Percentiles rank a stretch among this genome's conserved stretches.
phyloP scores from a whole-genome alignment of 2,113 vertebrate genomes.

The Dolichotis patagonum region DNA sequence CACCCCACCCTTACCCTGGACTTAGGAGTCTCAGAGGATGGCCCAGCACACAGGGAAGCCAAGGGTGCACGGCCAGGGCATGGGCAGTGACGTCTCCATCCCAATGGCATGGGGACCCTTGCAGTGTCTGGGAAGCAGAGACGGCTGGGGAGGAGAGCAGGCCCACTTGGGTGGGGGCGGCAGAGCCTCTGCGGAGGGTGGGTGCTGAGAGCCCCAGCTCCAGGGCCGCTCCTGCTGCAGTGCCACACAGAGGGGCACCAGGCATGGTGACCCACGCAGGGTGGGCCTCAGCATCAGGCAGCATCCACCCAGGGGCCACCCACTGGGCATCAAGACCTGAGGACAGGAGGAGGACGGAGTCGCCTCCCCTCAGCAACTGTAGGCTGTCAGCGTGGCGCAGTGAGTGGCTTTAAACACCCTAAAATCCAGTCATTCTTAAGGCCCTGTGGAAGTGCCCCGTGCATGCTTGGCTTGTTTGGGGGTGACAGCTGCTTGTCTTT shows the following conservation, averaged over 20 bases:
- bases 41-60: too few species aligned
- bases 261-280: neutral
- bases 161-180: neutral
- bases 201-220: neutral
- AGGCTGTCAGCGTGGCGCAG: neutral
- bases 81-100: rapidly evolving
- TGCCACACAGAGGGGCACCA: neutral
- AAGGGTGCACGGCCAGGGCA: neutral
- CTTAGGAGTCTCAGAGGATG: neutral
- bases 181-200: neutral
- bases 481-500: too few species aligned
- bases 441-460: too few species aligned
- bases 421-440: too few species aligned
- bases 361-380: neutral
- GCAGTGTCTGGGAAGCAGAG: neutral
- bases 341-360: neutral
- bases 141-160: neutral
- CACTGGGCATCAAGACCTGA: neutral
- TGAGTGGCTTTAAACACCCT: too few species aligned
- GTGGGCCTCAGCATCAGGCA: neutral
- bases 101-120: neutral
- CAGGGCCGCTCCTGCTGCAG: neutral
- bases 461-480: too few species aligned
- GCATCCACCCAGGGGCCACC: neutral
- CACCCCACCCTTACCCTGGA: neutral